Evolutionary conservation across 2,797 vertebrate species (phyloP).

Genomic region (Selene dorsalis): DNA sequence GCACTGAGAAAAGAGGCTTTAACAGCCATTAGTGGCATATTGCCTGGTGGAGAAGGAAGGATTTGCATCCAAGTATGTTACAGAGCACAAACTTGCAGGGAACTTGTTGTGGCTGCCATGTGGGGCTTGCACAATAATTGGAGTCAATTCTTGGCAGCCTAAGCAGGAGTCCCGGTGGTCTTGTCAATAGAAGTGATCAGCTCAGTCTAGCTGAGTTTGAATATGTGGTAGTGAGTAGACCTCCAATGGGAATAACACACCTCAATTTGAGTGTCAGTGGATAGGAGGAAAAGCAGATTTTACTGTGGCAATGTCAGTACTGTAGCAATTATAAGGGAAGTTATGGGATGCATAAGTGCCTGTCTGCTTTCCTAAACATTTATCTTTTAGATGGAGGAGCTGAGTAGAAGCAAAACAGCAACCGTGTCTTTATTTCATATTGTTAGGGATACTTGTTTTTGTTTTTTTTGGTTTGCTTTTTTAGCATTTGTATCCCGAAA

Average conservation of each 20-base stretch:
- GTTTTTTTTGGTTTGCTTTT: neutral
- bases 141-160: constrained; percentile 55
- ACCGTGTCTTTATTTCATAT: neutral
- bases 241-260: constrained; percentile 23
- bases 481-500: neutral
- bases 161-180: constrained; percentile 43
- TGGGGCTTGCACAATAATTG: constrained; percentile 56
- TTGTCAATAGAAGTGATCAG: constrained; percentile 60
- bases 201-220: constrained; percentile 33
- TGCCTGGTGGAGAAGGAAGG: constrained; percentile 45
- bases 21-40: constrained; percentile 59
- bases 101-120: constrained; percentile 39
- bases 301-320: constrained; percentile 18
- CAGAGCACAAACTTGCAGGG: constrained; percentile 46
- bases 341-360: constrained; percentile 14
- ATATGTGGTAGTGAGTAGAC: constrained; percentile 34
- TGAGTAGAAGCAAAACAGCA: neutral
- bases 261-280: constrained; percentile 48
- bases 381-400: constrained; percentile 10
- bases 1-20: constrained; percentile 40
- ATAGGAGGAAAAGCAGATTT: constrained; percentile 32
- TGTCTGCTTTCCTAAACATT: constrained; percentile 6
- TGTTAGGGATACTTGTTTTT: neutral
- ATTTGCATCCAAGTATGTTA: constrained; percentile 56
- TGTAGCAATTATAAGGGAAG: constrained; percentile 32